phyloP scores from a whole-genome alignment of 2,888 invertebrate species.

The Hypolimnas misippus region DNA sequence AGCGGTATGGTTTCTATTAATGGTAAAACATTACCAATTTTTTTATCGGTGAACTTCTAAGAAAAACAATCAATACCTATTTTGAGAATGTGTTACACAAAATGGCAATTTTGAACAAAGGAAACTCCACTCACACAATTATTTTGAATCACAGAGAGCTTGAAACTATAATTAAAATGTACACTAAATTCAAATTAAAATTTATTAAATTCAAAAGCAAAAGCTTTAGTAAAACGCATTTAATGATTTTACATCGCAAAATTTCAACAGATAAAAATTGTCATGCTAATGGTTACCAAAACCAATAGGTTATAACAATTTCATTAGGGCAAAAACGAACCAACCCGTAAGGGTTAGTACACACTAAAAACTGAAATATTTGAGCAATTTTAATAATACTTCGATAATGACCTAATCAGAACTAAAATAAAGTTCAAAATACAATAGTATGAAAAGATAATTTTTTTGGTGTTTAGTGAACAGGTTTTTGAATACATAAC shows the following conservation, averaged over 20 bases:
- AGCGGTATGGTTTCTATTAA: conserved; percentile 41
- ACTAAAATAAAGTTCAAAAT: no score
- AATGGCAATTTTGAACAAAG: conserved; percentile 34
- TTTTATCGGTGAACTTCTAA: conserved; percentile 58
- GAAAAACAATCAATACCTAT: conserved; percentile 64
- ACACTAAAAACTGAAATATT: no score
- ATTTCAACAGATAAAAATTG: conserved; percentile 25
- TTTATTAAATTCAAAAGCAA: conserved; percentile 18
- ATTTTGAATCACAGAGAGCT: conserved; percentile 7
- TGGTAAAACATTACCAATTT: conserved; percentile 42
- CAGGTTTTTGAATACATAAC: no score
- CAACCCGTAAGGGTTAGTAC: no score
- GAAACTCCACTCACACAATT: conserved; percentile 17
- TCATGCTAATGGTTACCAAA: background rate
- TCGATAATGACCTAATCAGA: no score
- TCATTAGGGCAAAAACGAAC: background rate
- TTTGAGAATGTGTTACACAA: conserved; percentile 45
- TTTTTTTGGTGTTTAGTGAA: no score
- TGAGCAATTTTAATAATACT: no score
- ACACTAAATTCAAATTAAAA: conserved; percentile 17
- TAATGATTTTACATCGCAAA: conserved; percentile 37
- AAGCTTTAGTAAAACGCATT: conserved; percentile 32
- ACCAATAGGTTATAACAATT: background rate
- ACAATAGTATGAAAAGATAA: no score
- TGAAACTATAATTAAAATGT: conserved; percentile 2